Conservation (phyloP, 2,797 vertebrate genomes). For the Lagocephalus sceleratus region DNA sequence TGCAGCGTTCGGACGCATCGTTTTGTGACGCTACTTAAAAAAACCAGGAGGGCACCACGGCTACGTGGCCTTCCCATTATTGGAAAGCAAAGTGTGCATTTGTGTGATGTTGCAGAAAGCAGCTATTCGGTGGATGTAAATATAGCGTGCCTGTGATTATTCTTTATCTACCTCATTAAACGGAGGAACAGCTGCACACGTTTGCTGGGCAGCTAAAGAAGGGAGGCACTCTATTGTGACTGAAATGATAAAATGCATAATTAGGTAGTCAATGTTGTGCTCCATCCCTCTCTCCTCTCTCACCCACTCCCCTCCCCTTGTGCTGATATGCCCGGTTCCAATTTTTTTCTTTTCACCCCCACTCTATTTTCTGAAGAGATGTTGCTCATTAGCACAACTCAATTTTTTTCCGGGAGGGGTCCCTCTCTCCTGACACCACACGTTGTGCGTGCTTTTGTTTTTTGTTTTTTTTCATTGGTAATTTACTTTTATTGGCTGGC, state of each 20-base stretch:
- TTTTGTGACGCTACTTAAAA: neutral
- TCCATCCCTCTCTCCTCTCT: slow-evolving; percentile 43
- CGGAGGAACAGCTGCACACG: slow-evolving; percentile 76
- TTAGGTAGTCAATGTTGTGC: slow-evolving; percentile 75
- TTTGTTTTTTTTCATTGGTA: slow-evolving; percentile 62
- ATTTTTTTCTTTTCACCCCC: slow-evolving; percentile 33
- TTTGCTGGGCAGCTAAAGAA: slow-evolving; percentile 70
- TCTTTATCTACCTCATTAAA: slow-evolving; percentile 84
- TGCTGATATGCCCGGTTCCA: slow-evolving; percentile 58
- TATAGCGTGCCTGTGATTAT: slow-evolving; percentile 73
- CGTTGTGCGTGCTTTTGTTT: neutral
- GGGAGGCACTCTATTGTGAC: slow-evolving; percentile 78
- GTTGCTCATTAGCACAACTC: slow-evolving; percentile 67
- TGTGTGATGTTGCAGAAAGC: slow-evolving; percentile 28
- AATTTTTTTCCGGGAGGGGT: slow-evolving; percentile 42
- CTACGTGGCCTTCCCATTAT: slow-evolving; percentile 6
- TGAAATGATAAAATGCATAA: slow-evolving; percentile 79
- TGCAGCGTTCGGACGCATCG: slow-evolving; percentile 8
- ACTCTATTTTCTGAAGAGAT: slow-evolving; percentile 67
- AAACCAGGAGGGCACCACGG: slow-evolving; percentile 4
- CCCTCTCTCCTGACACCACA: slow-evolving; percentile 16
- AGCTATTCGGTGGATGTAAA: slow-evolving; percentile 67
- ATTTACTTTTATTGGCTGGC: slow-evolving; percentile 71
- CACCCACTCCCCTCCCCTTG: slow-evolving; percentile 39
- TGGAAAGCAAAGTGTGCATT: slow-evolving; percentile 1